Conservation (phyloP, 2,113 vertebrate species). For the Prinia subflava region DNA sequence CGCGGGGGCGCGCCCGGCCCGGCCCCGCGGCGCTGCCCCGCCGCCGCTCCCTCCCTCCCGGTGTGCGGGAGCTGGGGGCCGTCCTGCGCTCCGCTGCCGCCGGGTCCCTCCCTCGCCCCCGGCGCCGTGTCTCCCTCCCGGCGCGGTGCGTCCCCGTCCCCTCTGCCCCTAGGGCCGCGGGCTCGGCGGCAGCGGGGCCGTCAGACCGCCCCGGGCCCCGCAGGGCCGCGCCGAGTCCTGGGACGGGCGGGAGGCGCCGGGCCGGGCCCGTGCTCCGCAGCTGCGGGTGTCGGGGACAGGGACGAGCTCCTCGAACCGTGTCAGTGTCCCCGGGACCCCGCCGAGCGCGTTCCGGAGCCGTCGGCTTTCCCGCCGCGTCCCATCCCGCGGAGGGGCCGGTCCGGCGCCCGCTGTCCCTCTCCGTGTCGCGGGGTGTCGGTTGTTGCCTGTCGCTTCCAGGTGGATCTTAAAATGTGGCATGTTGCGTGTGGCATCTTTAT, state of each 20-base stretch:
- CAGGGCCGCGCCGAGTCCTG: neutral
- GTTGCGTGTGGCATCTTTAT: neutral
- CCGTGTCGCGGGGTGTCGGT: neutral
- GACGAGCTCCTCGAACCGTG: fast-evolving
- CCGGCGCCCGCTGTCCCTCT: neutral
- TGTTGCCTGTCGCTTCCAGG: neutral
- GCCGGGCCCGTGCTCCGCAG: neutral
- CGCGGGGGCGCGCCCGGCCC: neutral
- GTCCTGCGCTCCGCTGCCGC: neutral
- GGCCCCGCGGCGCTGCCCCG: neutral
- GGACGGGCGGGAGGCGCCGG: neutral
- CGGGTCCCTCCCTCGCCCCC: neutral
- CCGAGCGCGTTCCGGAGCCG: neutral
- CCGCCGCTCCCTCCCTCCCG: neutral
- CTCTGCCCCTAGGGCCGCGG: neutral
- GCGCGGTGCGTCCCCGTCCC: neutral
- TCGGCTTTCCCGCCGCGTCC: neutral
- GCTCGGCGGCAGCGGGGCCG: neutral
- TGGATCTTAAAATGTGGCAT: neutral
- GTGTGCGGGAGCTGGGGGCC: neutral
- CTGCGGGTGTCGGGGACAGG: no score
- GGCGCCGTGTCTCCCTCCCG: neutral
- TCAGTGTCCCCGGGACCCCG: neutral
- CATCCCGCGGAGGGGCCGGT: neutral
- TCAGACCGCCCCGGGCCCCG: neutral